Evolutionary conservation across 2,797 vertebrate species (phyloP).

Genomic region (Sebastes variabilis): DNA sequence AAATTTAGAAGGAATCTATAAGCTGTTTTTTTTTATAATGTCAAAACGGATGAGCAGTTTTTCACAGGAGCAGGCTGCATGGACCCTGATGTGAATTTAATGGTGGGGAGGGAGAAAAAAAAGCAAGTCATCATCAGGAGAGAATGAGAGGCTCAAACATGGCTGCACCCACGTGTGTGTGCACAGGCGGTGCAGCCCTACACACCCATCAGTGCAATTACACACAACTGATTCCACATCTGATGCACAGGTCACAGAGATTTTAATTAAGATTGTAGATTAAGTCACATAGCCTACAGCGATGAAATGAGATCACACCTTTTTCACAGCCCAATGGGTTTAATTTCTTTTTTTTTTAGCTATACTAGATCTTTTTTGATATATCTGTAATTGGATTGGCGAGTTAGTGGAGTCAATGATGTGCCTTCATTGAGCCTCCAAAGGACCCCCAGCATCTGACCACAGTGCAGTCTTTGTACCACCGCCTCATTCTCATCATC

Average conservation of each 20-base stretch:
- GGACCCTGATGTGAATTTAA: slow-evolving; percentile 23
- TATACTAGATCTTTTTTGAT: neutral
- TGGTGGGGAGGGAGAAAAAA: slow-evolving; percentile 36
- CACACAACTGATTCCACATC: slow-evolving; percentile 53
- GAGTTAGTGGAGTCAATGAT: slow-evolving; percentile 31
- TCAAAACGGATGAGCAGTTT: neutral
- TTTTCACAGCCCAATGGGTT: slow-evolving; percentile 4
- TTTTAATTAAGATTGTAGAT: slow-evolving; percentile 44
- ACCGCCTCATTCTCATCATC: slow-evolving; percentile 41
- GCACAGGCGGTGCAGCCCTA: slow-evolving; percentile 39
- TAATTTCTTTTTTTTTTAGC: neutral
- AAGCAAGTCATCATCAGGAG: slow-evolving; percentile 78
- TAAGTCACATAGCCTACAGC: slow-evolving; percentile 15
- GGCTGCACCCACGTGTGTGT: slow-evolving; percentile 73
- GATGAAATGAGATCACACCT: neutral
- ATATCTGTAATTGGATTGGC: neutral
- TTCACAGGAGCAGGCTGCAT: neutral
- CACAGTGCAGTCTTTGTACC: slow-evolving; percentile 55
- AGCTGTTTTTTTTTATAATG: neutral
- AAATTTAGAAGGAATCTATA: neutral
- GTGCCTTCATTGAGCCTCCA: slow-evolving; percentile 37
- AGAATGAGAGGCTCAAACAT: slow-evolving; percentile 72
- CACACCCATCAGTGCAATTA: slow-evolving; percentile 71
- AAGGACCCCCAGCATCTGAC: slow-evolving; percentile 32
- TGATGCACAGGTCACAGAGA: slow-evolving; percentile 14